These are phyloP conservation scores for Halichoerus grypus DNA, from an alignment of 2,113 vertebrate species.

Conservation along the genomic window DNA sequence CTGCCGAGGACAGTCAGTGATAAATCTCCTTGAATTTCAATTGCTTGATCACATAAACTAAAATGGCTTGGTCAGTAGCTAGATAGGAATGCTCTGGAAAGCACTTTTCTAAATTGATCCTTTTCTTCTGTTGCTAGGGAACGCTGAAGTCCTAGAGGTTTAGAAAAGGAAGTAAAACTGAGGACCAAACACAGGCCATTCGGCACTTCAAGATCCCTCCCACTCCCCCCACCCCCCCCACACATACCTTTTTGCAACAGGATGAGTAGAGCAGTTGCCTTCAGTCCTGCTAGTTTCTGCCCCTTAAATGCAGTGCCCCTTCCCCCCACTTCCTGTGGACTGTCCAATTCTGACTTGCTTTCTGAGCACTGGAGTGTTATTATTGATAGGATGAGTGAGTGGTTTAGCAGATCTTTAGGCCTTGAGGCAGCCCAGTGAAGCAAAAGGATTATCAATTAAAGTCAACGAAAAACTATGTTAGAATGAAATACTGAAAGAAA, in stretches of 20 bases:
- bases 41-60: conserved; percentile 56
- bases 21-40: conserved; percentile 68
- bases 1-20: background rate
- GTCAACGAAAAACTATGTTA: background rate
- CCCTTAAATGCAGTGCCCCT: background rate
- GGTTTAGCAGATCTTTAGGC: background rate
- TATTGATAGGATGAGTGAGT: background rate
- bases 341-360: background rate
- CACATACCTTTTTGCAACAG: background rate
- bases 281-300: accelerated
- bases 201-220: background rate
- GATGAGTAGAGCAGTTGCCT: accelerated
- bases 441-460: background rate
- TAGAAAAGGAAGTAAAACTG: conserved; percentile 28
- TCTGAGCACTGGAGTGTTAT: background rate
- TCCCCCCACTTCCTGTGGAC: background rate
- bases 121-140: conserved; percentile 76
- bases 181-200: background rate
- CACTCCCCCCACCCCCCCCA: accelerated
- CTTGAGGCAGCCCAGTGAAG: background rate
- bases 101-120: conserved; percentile 70
- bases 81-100: conserved; percentile 72
- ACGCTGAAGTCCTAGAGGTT: conserved; percentile 42
- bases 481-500: background rate
- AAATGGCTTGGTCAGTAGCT: conserved; percentile 64